Evolutionary conservation across 2,113 vertebrate species (phyloP).

Genomic region (Herpailurus yagouaroundi): DNA sequence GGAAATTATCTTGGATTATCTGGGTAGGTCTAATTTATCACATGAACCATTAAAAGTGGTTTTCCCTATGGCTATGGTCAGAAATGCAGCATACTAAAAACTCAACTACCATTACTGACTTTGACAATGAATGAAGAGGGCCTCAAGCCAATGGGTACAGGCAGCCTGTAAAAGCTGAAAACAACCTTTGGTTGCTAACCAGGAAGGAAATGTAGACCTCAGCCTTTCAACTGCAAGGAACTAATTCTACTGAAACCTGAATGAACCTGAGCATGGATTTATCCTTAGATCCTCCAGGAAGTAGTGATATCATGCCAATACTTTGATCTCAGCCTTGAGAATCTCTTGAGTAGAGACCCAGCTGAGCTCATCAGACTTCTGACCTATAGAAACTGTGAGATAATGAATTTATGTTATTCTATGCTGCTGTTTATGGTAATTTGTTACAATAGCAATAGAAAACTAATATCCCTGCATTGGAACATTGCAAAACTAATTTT

Average conservation of each 20-base stretch:
- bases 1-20: not conserved
- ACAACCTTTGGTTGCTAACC: not conserved
- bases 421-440: not conserved
- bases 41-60: not conserved
- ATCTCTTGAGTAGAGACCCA: not conserved
- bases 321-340: not conserved
- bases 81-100: not conserved
- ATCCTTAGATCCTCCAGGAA: not conserved
- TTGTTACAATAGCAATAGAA: not conserved
- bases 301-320: rapidly evolving
- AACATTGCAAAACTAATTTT: not conserved
- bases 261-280: not conserved
- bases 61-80: not conserved
- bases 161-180: not conserved
- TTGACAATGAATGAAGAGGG: not conserved
- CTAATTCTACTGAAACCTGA: not conserved
- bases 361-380: not conserved
- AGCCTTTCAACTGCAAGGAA: not conserved
- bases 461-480: not conserved
- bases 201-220: not conserved
- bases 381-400: not conserved
- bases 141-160: not conserved
- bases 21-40: not conserved
- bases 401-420: not conserved
- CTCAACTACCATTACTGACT: not conserved